phyloP scores from a whole-genome alignment of 2,888 invertebrate species.

The Harmothoe impar region DNA sequence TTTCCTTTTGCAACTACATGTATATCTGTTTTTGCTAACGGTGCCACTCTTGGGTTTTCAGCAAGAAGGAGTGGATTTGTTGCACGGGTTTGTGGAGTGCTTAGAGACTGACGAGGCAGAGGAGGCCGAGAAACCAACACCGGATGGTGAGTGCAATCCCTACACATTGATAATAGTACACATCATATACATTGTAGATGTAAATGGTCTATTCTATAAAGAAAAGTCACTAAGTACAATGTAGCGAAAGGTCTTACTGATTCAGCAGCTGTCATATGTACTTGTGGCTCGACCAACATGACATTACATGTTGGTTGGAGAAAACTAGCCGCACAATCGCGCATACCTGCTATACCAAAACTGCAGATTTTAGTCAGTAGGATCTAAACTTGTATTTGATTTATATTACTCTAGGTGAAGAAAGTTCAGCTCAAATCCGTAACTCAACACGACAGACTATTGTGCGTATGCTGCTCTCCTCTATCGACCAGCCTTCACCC shows the following conservation, averaged over 20 bases:
- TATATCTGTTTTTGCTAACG: too few species aligned
- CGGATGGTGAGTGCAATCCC: conserved; percentile 5
- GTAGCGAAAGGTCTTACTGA: too few species aligned
- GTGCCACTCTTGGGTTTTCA: conserved; percentile 58
- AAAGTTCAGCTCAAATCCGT: conserved; percentile 75
- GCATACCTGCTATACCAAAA: too few species aligned
- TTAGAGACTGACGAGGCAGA: conserved; percentile 87
- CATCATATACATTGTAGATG: background rate
- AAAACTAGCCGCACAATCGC: too few species aligned
- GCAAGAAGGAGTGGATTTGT: conserved; percentile 83
- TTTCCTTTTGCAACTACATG: too few species aligned
- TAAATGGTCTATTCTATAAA: too few species aligned
- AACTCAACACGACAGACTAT: conserved; percentile 83
- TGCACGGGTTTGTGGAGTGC: conserved; percentile 94
- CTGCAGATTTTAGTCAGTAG: too few species aligned
- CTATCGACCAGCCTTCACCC: conserved; percentile 90
- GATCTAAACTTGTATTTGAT: background rate
- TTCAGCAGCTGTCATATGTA: too few species aligned
- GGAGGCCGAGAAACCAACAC: conserved; percentile 72
- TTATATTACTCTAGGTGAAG: background rate
- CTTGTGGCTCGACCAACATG: too few species aligned
- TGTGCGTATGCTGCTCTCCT: conserved; percentile 89
- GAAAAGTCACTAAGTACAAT: too few species aligned
- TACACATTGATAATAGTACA: background rate
- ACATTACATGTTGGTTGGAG: too few species aligned